Evolutionary conservation across 2,888 invertebrate genomes (phyloP), one percentile per base, ranked within the genome.

Genomic region (Cantharis nigra): DNA sequence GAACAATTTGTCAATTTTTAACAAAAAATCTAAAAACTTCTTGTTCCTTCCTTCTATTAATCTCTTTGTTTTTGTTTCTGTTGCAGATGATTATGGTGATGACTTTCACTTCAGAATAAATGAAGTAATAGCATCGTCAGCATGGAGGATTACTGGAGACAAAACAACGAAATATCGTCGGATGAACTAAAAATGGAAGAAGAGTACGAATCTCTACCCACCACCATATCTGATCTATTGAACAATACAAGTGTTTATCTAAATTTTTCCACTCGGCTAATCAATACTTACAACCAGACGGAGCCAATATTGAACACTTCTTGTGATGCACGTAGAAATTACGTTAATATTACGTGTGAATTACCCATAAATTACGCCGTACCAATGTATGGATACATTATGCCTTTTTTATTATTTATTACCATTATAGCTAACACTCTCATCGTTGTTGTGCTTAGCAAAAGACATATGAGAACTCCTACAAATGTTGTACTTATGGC

Each of bases 401-500:
- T 96, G 85, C 97, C 98, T 0, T 92, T 96, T 84, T 92, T 98
- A 62, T 91, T 97, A 13, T 91, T 97, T 23, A 91, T 97, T 28
- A 98, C 97, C 0, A 94, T 96, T n/a, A 91, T 97, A 3, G 96
- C 97, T 69, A 98, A 98, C 89, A 94, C 97, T 0, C 90, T 98
- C 9, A 96, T 98, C 80, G 97, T 97, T 13, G 92, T 97, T 49
- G 97, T 98, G 0, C 90, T 98, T 33, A 94, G 96, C 76, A 95
- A 96, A 82, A 91, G 95, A 49, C 97, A 97, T 88, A 98, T 98
- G 98, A 88, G 95, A 28, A 96, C 96, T 0, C 97, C 97, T 0
- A 97, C 97, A 5, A 97, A 97, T 89, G 92, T 94, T n/a, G 95
- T 97, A 0, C 91, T 98, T 3, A 94, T 97, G 92, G 96, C 95